Evolutionary conservation across 1,140 invertebrate species (phyloP), one percentile per base, ranked within the genome.

Genomic region (Solenopsis fugax): DNA sequence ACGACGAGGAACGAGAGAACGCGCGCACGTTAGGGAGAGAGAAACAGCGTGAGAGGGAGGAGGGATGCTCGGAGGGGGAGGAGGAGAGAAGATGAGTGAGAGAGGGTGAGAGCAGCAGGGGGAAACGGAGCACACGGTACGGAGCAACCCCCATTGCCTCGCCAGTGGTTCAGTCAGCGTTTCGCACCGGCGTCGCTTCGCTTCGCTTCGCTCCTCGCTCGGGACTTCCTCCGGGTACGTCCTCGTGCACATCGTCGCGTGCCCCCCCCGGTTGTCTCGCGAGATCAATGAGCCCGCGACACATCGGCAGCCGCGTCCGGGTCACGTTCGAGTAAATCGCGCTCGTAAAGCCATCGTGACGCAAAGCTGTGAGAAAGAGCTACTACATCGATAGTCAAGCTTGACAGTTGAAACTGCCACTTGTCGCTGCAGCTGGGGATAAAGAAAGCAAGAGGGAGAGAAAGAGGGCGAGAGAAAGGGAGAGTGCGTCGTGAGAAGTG

Each of bases 81-180:
- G 50, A 21, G 54, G 54, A 71, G 67, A 12, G 56, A 50, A 45
- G 64, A 62, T 62, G 71, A 80, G 48, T 37, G 69, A 76, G 76
- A 45, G 76, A 85, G 89, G 67, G 62, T 73, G 89, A 87, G 77
- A 82, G 69, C 52, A 87, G 69, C 45, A 87, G 12, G 87, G 82
- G 87, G 75, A 62, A 64, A 45, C 75, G 77, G 64, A 81, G 77
- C 84, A 81, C 88, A 77, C 76, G 82, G 80, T 87, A 90, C 85
- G 88, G 86, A 89, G 82, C 90, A 91, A 88, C 90, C 90, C 88
- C 91, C 90, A 86, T 86, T 85, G 76, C 86, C 90, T 91, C 85
- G 80, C 85, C 86, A 91, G 90, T 91, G 86, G 90, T 91, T 91
- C 90, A 91, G 90, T 91, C 90, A 91, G 86, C 90, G 90, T 48